Evolutionary conservation across 2,888 invertebrate genomes (phyloP).

Genomic region (Sesia bembeciformis): DNA sequence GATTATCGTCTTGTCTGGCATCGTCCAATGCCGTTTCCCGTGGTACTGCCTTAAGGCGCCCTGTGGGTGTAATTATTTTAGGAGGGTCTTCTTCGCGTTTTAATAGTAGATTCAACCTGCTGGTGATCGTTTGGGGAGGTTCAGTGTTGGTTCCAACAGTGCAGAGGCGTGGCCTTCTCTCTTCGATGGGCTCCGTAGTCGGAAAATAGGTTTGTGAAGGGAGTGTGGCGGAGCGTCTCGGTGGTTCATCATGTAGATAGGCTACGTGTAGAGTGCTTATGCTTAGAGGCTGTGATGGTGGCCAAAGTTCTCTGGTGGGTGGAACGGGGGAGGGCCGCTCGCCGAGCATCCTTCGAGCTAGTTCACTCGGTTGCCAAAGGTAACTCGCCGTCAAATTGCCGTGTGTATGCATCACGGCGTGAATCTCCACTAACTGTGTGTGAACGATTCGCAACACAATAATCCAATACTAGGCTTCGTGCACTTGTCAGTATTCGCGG

Average conservation of each 20-base stretch:
- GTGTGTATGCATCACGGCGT: conserved; percentile 62
- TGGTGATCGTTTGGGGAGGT: conserved; percentile 40
- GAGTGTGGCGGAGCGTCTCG: conserved; percentile 41
- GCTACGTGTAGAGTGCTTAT: conserved; percentile 64
- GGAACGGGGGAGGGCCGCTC: conserved; percentile 61
- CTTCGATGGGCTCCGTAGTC: conserved; percentile 26
- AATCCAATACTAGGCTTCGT: conserved; percentile 60
- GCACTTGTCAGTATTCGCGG: conserved; percentile 59
- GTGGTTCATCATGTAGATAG: conserved; percentile 51
- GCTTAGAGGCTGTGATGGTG: conserved; percentile 46
- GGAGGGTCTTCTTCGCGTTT: conserved; percentile 30
- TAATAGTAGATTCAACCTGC: conserved; percentile 33
- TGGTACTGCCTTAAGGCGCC: conserved; percentile 42
- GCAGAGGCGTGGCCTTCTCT: conserved; percentile 35
- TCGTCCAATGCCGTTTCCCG: conserved; percentile 41
- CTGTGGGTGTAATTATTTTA: conserved; percentile 28
- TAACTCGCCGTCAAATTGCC: conserved; percentile 62
- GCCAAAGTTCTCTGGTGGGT: conserved; percentile 60
- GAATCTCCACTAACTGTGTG: conserved; percentile 42
- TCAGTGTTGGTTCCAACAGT: conserved; percentile 64
- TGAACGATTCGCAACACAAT: conserved; percentile 30
- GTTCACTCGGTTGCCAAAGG: conserved; percentile 66
- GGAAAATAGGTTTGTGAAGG: conserved; percentile 42
- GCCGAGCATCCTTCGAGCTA: conserved; percentile 60
- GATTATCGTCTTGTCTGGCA: conserved; percentile 35